Evolutionary conservation across 1,140 invertebrate genomes (phyloP).

Genomic region (Lethrus apterus): DNA sequence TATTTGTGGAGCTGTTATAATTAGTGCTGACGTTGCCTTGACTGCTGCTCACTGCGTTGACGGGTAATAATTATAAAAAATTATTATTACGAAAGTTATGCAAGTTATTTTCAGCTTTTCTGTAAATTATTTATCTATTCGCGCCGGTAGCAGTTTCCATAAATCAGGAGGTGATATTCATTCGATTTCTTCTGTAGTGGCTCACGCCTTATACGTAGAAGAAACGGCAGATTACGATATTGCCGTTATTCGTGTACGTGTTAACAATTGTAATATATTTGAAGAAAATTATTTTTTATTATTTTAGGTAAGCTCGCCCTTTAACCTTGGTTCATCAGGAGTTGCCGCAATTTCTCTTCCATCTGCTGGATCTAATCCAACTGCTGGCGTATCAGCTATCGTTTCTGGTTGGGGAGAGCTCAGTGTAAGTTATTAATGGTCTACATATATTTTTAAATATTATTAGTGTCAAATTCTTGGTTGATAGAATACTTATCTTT

Average conservation of each 20-base stretch:
- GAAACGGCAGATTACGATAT: slow-evolving; percentile 1
- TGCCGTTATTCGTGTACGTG: slow-evolving; percentile 2
- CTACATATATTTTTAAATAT: not conserved
- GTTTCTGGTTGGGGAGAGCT: slow-evolving; percentile 10
- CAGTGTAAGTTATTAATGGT: slow-evolving; percentile 1
- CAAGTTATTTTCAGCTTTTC: not conserved
- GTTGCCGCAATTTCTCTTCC: not conserved
- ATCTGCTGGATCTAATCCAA: not conserved
- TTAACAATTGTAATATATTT: too few species aligned
- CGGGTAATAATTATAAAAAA: slow-evolving; percentile 21
- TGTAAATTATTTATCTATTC: not conserved
- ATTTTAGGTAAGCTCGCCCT: slow-evolving; percentile 2
- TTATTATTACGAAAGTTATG: not conserved
- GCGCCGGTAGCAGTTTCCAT: not conserved
- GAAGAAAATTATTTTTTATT: too few species aligned
- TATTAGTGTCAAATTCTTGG: too few species aligned
- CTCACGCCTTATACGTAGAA: not conserved
- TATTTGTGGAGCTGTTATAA: slow-evolving; percentile 53
- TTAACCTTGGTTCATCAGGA: not conserved
- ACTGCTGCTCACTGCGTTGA: slow-evolving; percentile 46
- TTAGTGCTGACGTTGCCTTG: slow-evolving; percentile 42
- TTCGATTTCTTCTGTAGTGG: not conserved
- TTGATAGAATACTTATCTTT: too few species aligned
- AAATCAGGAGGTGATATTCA: not conserved
- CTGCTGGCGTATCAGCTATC: not conserved